These are phyloP conservation scores for Furnarius figulus DNA, from an alignment of 2,113 vertebrate genomes.

Conservation along the genomic window DNA sequence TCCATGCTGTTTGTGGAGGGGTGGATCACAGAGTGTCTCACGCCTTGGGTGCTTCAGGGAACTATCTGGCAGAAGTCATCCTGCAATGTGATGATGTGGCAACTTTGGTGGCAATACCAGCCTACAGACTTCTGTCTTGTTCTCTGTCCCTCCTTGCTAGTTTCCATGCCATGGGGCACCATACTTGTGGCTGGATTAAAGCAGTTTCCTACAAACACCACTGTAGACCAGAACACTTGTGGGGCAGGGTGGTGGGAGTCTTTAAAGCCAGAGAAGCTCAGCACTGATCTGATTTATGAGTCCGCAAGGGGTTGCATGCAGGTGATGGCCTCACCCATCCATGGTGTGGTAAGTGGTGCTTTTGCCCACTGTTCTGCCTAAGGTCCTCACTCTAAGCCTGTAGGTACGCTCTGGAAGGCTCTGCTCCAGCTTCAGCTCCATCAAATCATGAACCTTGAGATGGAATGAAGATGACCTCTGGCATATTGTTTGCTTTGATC, in stretches of 20 bases:
- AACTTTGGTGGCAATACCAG: neutral
- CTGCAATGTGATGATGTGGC: neutral
- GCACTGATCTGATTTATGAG: neutral
- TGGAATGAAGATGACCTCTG: neutral
- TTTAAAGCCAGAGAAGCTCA: neutral
- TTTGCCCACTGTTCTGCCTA: neutral
- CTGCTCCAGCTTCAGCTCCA: neutral
- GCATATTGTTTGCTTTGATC: neutral
- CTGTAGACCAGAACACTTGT: neutral
- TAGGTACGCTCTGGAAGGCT: neutral
- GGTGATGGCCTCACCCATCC: neutral
- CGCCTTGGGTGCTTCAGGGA: neutral
- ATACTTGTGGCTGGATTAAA: neutral
- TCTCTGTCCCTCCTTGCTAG: neutral
- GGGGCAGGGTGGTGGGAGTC: neutral
- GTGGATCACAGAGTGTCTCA: neutral
- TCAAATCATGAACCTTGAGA: neutral
- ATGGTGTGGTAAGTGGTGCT: too few species aligned
- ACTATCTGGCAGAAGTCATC: neutral
- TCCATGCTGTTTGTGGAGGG: neutral
- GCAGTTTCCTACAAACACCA: neutral
- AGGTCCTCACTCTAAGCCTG: neutral
- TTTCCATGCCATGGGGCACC: neutral
- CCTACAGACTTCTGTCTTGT: neutral
- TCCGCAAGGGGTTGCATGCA: fast-evolving